These are phyloP conservation scores for Tachysurus vachellii DNA, from an alignment of 2,113 vertebrate genomes.

Conservation along the genomic window DNA sequence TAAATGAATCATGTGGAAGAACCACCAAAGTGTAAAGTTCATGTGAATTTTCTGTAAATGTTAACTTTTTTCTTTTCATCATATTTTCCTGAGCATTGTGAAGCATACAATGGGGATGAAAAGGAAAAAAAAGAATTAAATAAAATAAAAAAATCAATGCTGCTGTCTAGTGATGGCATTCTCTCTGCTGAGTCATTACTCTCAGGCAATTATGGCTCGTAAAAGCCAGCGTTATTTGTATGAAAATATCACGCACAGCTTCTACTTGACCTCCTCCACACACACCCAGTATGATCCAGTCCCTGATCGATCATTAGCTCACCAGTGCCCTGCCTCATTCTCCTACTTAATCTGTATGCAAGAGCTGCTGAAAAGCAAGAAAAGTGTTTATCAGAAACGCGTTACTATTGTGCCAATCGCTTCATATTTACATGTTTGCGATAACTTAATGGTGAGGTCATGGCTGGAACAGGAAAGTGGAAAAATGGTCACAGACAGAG, in stretches of 20 bases:
- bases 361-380: constrained; percentile 58
- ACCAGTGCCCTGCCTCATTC: constrained; percentile 50
- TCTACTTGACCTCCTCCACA: constrained; percentile 48
- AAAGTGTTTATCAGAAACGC: constrained; percentile 47
- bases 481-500: constrained; percentile 35
- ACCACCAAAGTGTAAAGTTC: background rate
- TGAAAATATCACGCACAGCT: constrained; percentile 65
- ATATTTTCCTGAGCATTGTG: background rate
- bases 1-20: background rate
- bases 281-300: constrained; percentile 56
- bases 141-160: constrained; percentile 42
- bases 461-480: constrained; percentile 54
- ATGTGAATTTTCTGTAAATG: background rate
- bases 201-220: constrained; percentile 59
- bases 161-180: constrained; percentile 32
- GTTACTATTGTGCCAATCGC: constrained; percentile 59
- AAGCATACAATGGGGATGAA: background rate
- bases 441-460: constrained; percentile 67
- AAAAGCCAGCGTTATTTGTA: constrained; percentile 63
- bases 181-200: constrained; percentile 53
- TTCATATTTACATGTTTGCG: constrained; percentile 68
- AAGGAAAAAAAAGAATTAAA: background rate
- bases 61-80: background rate
- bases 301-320: constrained; percentile 62
- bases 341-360: constrained; percentile 66